Evolutionary conservation across 2,888 invertebrate species (phyloP).

Genomic region (Teleiodes luculella): DNA sequence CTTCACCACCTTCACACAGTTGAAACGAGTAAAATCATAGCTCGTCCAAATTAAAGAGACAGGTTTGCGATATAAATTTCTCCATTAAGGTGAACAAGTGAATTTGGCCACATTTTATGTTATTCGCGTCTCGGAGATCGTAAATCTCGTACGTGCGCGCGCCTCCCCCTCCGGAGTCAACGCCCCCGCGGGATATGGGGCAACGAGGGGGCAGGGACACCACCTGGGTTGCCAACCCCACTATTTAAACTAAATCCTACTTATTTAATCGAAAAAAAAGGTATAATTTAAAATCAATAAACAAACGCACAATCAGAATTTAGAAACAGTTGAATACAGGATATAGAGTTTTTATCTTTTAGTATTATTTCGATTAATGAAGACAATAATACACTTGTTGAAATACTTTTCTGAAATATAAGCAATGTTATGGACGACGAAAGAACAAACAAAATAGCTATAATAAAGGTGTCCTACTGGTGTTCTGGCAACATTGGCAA

Average conservation of each 20-base stretch:
- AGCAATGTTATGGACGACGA: too few relatives aligned
- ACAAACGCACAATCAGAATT: too few relatives aligned
- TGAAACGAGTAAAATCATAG: neutral
- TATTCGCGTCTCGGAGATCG: slow-evolving; percentile 30
- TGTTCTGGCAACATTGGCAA: neutral
- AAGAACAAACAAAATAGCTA: too few relatives aligned
- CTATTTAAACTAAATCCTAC: neutral
- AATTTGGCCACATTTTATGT: slow-evolving; percentile 49
- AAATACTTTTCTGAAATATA: too few relatives aligned
- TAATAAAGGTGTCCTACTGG: too few relatives aligned
- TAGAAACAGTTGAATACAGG: too few relatives aligned
- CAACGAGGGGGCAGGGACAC: slow-evolving; percentile 17
- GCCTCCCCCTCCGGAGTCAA: slow-evolving; percentile 20
- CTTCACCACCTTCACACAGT: neutral
- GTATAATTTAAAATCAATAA: too few relatives aligned
- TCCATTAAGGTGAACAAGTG: slow-evolving; percentile 44
- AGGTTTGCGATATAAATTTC: slow-evolving; percentile 33
- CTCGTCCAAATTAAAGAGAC: slow-evolving; percentile 6
- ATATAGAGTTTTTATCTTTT: too few relatives aligned
- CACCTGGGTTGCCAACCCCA: neutral
- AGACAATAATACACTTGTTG: too few relatives aligned
- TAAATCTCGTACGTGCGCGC: slow-evolving; percentile 44
- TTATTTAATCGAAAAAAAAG: too few relatives aligned
- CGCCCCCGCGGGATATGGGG: slow-evolving; percentile 33
- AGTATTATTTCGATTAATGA: too few relatives aligned